Evolutionary conservation across 2,113 vertebrate species (phyloP), one percentile per base, ranked within the genome.

Genomic region (Holacanthus passer): DNA sequence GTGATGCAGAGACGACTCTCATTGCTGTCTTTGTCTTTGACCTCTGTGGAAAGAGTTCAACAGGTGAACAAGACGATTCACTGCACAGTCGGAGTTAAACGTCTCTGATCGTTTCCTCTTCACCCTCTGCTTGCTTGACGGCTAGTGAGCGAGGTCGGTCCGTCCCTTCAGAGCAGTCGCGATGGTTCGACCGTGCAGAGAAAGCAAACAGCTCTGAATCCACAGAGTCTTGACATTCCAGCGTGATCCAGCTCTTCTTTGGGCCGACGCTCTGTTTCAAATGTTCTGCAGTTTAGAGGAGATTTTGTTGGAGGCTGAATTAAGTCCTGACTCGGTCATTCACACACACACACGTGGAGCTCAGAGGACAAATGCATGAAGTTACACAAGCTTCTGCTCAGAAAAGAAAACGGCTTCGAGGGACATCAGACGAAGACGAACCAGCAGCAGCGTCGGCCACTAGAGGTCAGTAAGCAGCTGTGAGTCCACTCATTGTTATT

Each of bases 381-480:
- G n/a, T n/a, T 8, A 19, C 53, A 47, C 4, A 1, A 31, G 29
- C 37, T 32, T 32, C 5, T 5, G 31, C 43, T 37, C 20, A 13
- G 43, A 37, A 31, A 11, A 50, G 29, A 60, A 59, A 78, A 45
- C 20, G 16, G 11, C 10, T 32, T 13, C 31, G 22, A 74, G n/a
- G 5, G 10, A 53, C 22, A 16, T 47, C 29, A 22, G 52, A 4
- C 1, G n/a, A n/a, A n/a, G n/a, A n/a, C n/a, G n/a, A n/a, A 19
- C 2, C 52, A 41, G 0, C 43, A 1, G 73, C n/a, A 14, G 35
- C 31, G 52, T 12, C 8, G n/a, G 35, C 82, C 94, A 92, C 89
- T 85, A 94, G 93, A 87, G 90, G 90, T 50, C 92, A 90, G 88
- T 83, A 71, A 81, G 35, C 55, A 63, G 77, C 83, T 84, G 63